Conservation (phyloP, 1,140 invertebrate species). For the Cotesia vestalis region DNA sequence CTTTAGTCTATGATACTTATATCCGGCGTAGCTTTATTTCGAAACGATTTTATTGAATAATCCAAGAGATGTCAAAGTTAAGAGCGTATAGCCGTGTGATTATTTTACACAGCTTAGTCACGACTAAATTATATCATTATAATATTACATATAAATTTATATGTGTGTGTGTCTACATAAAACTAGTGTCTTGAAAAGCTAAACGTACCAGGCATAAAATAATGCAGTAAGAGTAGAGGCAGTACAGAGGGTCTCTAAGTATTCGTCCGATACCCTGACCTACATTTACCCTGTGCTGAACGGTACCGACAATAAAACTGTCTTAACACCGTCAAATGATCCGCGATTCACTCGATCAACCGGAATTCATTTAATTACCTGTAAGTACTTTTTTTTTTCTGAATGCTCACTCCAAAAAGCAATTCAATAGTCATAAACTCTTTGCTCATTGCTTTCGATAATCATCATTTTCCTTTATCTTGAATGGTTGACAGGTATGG, state of each 20-base stretch:
- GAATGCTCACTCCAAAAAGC: background rate
- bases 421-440: no score
- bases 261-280: slow-evolving; percentile 50
- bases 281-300: slow-evolving; percentile 48
- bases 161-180: slow-evolving; percentile 3
- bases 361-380: background rate
- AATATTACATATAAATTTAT: background rate
- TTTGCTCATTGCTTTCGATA: no score
- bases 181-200: no score
- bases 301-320: slow-evolving; percentile 38
- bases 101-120: slow-evolving; percentile 7
- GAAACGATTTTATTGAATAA: slow-evolving; percentile 11
- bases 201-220: background rate
- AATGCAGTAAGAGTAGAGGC: slow-evolving; percentile 1
- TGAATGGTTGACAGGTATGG: no score
- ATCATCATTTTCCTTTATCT: background rate
- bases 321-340: slow-evolving; percentile 24
- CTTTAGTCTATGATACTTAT: background rate
- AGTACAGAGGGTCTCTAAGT: slow-evolving; percentile 4
- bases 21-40: background rate
- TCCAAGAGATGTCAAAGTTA: slow-evolving; percentile 18
- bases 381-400: background rate
- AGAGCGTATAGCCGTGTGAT: slow-evolving; percentile 7
- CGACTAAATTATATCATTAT: background rate
- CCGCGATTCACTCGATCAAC: slow-evolving; percentile 42